Evolutionary conservation across 2,113 vertebrate species (phyloP).

Genomic region (Dicrurus megarhynchus): DNA sequence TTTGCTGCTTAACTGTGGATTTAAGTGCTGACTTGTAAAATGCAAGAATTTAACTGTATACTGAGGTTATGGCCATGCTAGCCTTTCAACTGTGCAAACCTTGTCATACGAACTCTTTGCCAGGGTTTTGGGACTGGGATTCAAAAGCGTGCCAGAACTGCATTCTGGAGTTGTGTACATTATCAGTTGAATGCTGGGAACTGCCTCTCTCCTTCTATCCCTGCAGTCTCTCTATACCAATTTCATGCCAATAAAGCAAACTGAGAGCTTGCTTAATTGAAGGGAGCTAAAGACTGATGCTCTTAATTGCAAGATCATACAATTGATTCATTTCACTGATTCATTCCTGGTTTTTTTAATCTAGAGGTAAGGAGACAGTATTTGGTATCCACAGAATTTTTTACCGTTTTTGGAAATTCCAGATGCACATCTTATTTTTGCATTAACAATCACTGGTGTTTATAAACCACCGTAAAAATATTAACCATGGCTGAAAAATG

Average conservation of each 20-base stretch:
- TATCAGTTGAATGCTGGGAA: background rate
- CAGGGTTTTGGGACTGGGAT: background rate
- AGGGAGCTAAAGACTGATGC: background rate
- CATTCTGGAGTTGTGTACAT: background rate
- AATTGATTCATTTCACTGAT: background rate
- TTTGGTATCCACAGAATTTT: background rate
- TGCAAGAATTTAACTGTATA: background rate
- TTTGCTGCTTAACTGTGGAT: background rate
- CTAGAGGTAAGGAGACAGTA: background rate
- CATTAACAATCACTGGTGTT: slow-evolving; percentile 21
- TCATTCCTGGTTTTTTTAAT: background rate
- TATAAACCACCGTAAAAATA: slow-evolving; percentile 49
- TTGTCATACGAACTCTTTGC: background rate
- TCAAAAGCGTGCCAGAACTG: background rate
- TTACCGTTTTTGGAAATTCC: background rate
- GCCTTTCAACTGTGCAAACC: background rate
- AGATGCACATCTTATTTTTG: slow-evolving; percentile 26
- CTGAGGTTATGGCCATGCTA: background rate
- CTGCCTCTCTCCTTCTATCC: background rate
- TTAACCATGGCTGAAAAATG: slow-evolving; percentile 28
- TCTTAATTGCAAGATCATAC: background rate
- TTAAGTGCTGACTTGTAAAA: background rate
- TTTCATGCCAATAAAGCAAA: background rate
- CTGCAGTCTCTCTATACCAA: background rate
- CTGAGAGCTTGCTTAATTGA: background rate